phyloP scores from a whole-genome alignment of 2,797 vertebrate species.

The Leptatherina wallacei region DNA sequence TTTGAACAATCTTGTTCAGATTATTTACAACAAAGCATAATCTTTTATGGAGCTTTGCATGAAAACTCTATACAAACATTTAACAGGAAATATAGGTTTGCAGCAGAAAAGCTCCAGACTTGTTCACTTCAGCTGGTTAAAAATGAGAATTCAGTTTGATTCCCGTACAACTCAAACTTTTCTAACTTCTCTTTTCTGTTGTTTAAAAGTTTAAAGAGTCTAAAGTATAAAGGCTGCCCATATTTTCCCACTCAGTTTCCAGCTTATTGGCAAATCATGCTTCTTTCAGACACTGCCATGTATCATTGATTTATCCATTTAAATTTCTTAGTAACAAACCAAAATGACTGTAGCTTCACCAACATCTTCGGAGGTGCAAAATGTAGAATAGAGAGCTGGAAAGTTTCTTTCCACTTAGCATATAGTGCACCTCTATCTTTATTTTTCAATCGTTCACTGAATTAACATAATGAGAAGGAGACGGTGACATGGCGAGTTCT shows the following conservation, averaged over 20 bases:
- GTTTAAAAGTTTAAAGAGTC: no score
- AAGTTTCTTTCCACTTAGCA: background rate
- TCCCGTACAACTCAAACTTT: background rate
- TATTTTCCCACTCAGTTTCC: no score
- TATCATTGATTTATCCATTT: no score
- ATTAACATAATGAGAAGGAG: background rate
- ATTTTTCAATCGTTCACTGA: background rate
- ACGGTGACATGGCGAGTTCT: background rate
- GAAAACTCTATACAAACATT: background rate
- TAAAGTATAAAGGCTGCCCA: no score
- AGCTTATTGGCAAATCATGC: no score
- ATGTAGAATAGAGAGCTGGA: no score
- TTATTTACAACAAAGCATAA: no score
- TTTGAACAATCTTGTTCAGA: background rate
- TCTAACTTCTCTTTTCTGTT: background rate
- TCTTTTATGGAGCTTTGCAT: background rate
- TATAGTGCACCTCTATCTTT: background rate
- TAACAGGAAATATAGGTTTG: no score
- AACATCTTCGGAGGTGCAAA: background rate
- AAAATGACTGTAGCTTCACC: background rate
- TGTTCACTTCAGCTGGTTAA: background rate
- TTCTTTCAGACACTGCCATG: no score
- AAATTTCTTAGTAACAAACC: no score
- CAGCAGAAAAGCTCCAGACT: background rate
- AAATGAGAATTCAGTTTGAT: background rate